These are phyloP conservation scores for Marisa cornuarietis DNA, from an alignment of 1,140 invertebrate genomes.

Conservation along the genomic window DNA sequence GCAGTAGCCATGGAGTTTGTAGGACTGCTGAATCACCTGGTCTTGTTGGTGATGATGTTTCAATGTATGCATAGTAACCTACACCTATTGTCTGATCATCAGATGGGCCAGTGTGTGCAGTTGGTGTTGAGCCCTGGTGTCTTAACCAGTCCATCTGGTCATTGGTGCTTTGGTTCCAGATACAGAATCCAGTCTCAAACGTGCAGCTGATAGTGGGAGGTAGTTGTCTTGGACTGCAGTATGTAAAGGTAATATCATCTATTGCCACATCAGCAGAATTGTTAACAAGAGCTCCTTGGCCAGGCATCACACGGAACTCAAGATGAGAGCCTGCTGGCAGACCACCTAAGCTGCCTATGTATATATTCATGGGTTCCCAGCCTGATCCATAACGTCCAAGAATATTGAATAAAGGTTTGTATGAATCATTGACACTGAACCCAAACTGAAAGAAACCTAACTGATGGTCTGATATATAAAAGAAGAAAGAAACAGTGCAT, in stretches of 20 bases:
- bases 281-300: slow-evolving; percentile 62
- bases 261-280: slow-evolving; percentile 71
- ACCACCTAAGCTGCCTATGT: slow-evolving; percentile 7
- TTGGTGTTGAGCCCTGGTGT: slow-evolving; percentile 67
- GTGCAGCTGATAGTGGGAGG: slow-evolving; percentile 69
- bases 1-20: slow-evolving; percentile 37
- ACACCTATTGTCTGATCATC: slow-evolving; percentile 74
- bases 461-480: slow-evolving; percentile 76
- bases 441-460: slow-evolving; percentile 6
- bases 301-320: slow-evolving; percentile 9
- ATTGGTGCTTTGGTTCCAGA: slow-evolving; percentile 77
- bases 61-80: slow-evolving; percentile 66
- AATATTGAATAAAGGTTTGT: background rate
- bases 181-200: slow-evolving; percentile 79
- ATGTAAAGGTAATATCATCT: slow-evolving; percentile 75
- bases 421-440: slow-evolving; percentile 17
- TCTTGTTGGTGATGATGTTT: slow-evolving; percentile 56
- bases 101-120: slow-evolving; percentile 74
- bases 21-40: slow-evolving; percentile 51
- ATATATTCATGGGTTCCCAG: slow-evolving; percentile 13
- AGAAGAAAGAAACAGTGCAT: slow-evolving; percentile 72
- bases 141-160: slow-evolving; percentile 82
- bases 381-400: slow-evolving; percentile 36
- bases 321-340: slow-evolving; percentile 1
- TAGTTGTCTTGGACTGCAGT: slow-evolving; percentile 44